phyloP scores from a whole-genome alignment of 2,888 invertebrate genomes.

The Agrotis puta region DNA sequence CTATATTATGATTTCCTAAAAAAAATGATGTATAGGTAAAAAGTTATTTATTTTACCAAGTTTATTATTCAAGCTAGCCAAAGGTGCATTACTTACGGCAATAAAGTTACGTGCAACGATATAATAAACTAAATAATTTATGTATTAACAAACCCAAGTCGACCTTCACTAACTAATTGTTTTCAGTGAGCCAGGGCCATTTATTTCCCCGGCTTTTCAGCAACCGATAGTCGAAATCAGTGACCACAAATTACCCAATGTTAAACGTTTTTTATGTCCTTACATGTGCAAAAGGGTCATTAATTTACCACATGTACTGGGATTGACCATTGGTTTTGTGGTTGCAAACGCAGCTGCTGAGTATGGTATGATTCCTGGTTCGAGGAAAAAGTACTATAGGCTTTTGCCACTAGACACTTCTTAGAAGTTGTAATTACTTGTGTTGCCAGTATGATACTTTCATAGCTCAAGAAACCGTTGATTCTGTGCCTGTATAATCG shows the following conservation, averaged over 20 bases:
- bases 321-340: too few relatives aligned
- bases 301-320: background rate
- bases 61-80: background rate
- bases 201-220: background rate
- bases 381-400: too few relatives aligned
- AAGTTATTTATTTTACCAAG: background rate
- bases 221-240: background rate
- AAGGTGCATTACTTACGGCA: background rate
- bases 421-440: too few relatives aligned
- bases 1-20: background rate
- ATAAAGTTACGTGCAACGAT: background rate
- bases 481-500: too few relatives aligned
- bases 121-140: constrained; percentile 5
- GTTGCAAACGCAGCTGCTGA: too few relatives aligned
- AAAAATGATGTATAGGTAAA: background rate
- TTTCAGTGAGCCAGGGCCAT: background rate
- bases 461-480: too few relatives aligned
- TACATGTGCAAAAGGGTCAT: background rate
- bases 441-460: too few relatives aligned
- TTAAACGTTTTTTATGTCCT: background rate
- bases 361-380: too few relatives aligned
- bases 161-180: background rate
- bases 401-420: too few relatives aligned
- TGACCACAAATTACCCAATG: background rate
- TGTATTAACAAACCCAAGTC: background rate